Base-by-base conservation (phyloP, 2,797 vertebrate species). In the Clamator glandarius region DNA sequence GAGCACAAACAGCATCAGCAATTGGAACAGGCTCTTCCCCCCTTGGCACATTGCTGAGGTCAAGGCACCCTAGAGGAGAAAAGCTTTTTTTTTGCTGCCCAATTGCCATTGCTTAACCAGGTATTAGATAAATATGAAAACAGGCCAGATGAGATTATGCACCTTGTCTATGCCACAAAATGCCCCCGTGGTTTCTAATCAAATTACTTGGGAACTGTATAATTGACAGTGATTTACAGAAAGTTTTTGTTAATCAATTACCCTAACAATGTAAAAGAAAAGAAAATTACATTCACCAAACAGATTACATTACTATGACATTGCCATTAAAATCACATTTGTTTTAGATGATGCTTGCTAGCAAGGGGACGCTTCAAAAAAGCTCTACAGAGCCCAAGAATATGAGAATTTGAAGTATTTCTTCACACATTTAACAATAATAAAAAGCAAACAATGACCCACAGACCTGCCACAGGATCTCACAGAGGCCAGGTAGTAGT, bases 11-110 rank as follows among this genome's bases (percentile, higher is more conserved):
- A 78, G 48, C 33, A 8, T 10, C 61, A 24, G 52, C 2, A 1
- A 3, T 1, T 9, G 26, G 68, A 52, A 31, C 9, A 1, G 1
- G 59, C 48, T 42, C 82, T 33, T 62, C 66, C 50, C 58, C 33
- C 41, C 55, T 29, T 4, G 28, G 39, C 31, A 64, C 0, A 0
- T 3, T 5, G 14, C 54, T n/a, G 80, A 51, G 74, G 12, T 28
- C 29, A 35, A n/a, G 20, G 36, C 59, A 39, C 51, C 46, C 9
- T 61, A 5, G 3, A 1, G 17, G 33, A 39, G n/a, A 2, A 0
- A 5, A 46, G 19, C 25, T 8, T 50, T 50, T 48, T 26, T 82
- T 10, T 51, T 64, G 39, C 78, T 68, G 51, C 57, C 50, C 2
- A 3, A 31, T 57, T 20, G 19, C 33, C 14, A 1, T 7, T 9